Evolutionary conservation across 2,113 vertebrate genomes (phyloP), one percentile per base, ranked within the genome.

Genomic region (Pollimyrus isidori): DNA sequence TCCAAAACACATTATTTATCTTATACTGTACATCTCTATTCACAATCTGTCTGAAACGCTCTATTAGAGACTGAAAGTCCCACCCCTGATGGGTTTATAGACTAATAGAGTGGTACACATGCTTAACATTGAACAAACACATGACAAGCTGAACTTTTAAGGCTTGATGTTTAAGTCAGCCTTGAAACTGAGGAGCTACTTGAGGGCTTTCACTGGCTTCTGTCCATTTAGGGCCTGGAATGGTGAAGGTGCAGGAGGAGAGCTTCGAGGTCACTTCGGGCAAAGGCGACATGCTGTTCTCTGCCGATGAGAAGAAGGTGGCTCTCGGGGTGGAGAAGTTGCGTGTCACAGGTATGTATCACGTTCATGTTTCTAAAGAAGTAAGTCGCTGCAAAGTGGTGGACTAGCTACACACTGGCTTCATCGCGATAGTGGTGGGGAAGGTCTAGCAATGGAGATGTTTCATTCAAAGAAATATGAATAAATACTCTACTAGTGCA

Each of bases 241-340:
- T 97, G 93, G 96, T 96, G 80, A 94, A 97, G 90, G 96, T 96
- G 89, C 96, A 97, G 3, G 92, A 95, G 92, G 96, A 92, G 17
- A 94, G 96, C 86, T 96, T 99, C 92, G 95, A 97, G 91, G 95
- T 99, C 93, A 96, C 92, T 91, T 98, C 97, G 89, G 93, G 94
- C 89, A 93, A 93, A 0, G 96, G 96, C 91, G 96, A 96, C 90
- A 96, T 96, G 90, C 95, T 99, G 89, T 98, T 99, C 90, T 97
- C 96, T 6, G 97, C 96, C 2, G 95, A 97, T 93, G 96, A 96
- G 91, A 94, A 96, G n/a, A 95, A 97, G 91, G 92, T 95, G 39
- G 91, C 94, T 88, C 94, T 99, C 88, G 97, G 97, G 83, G 96
- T 96, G 46, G 97, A 97, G 85, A 99, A 96, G 93, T 97, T 99